Base-by-base conservation (phyloP, 2,888 invertebrate genomes). In the Thereva unica region DNA sequence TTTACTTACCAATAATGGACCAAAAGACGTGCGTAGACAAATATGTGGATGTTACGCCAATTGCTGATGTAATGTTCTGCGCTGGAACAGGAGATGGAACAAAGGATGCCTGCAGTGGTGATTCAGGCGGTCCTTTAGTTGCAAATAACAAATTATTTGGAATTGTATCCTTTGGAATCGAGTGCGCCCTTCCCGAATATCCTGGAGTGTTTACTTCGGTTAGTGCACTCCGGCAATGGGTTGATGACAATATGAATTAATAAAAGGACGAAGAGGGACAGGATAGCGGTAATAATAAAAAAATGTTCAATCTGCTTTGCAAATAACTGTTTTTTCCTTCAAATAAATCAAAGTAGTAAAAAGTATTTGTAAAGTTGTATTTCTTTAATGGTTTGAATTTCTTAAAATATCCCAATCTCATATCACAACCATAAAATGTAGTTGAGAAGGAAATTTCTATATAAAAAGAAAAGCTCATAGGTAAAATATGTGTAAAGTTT, bases 101-200 rank as follows among this genome's bases (percentile, higher is more conserved):
- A 4, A 34, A 40, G 12, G 70, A 70, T 56, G 66, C 70, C 7
- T 70, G 70, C 23, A 66, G 67, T 54, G 70, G 70, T 2, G 70
- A 70, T 59, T 69, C 69, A 6, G 70, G 70, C 23, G 70, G 69
- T 3, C 70, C 70, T 35, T 63, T 66, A 35, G 61, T 68, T 41
- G 41, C 55, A 10, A 45, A 64, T 12, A 41, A 54, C 0, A 66
- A 59, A 57, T 49, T 70, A 7, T 35, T 66, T 44, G 70, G 70
- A 7, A 54, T 70, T 23, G 64, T 67, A 12, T 70, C 70, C 34
- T 67, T 52, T 57, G 70, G 69, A 5, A 54, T 64, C 45, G 40
- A 66, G 10, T 70, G 70, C 50, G 67, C 69, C 7, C 7, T 59
- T 37, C 64, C 64, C 0, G 49, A 63, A 45, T 67, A 49, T 42